These are phyloP conservation scores for Tryphoninae sp. DNA, from an alignment of 2,888 invertebrate genomes.

Conservation along the genomic window DNA sequence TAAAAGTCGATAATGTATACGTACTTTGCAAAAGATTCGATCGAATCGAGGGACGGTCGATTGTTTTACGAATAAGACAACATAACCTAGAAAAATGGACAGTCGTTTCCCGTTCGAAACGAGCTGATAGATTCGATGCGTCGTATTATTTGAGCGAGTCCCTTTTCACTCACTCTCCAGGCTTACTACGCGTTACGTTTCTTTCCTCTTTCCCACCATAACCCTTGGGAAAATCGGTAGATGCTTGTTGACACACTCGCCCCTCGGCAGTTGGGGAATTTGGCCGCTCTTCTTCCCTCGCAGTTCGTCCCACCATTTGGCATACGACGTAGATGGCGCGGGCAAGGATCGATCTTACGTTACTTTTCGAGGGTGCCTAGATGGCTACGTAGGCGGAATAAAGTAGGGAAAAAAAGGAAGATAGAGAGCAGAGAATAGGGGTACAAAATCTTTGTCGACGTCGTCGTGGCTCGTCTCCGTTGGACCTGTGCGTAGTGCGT, in stretches of 20 bases:
- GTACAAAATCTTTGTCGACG: neutral
- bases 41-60: too few relatives aligned
- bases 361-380: slow-evolving; percentile 51
- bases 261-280: slow-evolving; percentile 20
- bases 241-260: slow-evolving; percentile 21
- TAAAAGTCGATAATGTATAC: too few relatives aligned
- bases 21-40: too few relatives aligned
- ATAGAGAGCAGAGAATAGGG: neutral
- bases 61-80: too few relatives aligned
- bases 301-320: neutral
- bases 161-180: neutral
- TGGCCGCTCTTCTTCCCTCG: slow-evolving; percentile 22
- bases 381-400: slow-evolving; percentile 9
- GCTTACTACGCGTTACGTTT: neutral
- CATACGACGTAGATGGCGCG: slow-evolving; percentile 39
- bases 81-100: too few relatives aligned
- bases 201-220: neutral
- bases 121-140: neutral
- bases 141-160: neutral
- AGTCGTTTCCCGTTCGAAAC: neutral
- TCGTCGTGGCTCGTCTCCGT: slow-evolving; percentile 47
- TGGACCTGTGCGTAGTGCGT: slow-evolving; percentile 13
- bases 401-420: slow-evolving; percentile 60
- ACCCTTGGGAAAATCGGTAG: neutral
- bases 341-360: slow-evolving; percentile 57